These are phyloP conservation scores for Triops cancriformis DNA, from an alignment of 1,140 invertebrate species.

Conservation along the genomic window DNA sequence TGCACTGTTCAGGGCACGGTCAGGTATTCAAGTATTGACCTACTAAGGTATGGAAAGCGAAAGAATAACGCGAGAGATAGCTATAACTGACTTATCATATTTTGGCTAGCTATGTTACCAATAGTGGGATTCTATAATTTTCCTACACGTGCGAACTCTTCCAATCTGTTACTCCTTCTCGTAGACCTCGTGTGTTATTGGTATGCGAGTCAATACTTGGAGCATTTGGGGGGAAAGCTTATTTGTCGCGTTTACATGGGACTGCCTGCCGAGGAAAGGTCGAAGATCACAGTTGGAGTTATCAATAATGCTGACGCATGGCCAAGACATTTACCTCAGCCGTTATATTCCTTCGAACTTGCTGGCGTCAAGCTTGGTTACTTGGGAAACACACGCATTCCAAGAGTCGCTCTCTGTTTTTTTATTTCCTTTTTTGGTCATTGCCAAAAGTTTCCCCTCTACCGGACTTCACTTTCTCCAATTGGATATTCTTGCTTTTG, in stretches of 20 bases:
- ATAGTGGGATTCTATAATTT: too few species aligned
- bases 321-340: not conserved
- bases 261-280: not conserved
- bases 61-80: not conserved
- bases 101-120: too few species aligned
- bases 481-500: not conserved
- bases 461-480: constrained; percentile 9
- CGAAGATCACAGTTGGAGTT: constrained; percentile 6
- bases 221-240: not conserved
- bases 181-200: not conserved
- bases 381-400: not conserved
- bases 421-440: not conserved
- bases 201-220: not conserved
- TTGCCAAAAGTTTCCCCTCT: not conserved
- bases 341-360: not conserved
- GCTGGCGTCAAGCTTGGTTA: not conserved
- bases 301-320: constrained; percentile 9
- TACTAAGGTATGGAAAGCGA: not conserved
- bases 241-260: constrained; percentile 3
- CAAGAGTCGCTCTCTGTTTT: not conserved
- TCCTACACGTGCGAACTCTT: too few species aligned
- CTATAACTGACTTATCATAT: not conserved
- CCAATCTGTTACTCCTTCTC: too few species aligned
- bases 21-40: not conserved
- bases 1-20: not conserved